Evolutionary conservation across 1,140 invertebrate genomes (phyloP).

Genomic region (Trachymyrmex septentrionalis): DNA sequence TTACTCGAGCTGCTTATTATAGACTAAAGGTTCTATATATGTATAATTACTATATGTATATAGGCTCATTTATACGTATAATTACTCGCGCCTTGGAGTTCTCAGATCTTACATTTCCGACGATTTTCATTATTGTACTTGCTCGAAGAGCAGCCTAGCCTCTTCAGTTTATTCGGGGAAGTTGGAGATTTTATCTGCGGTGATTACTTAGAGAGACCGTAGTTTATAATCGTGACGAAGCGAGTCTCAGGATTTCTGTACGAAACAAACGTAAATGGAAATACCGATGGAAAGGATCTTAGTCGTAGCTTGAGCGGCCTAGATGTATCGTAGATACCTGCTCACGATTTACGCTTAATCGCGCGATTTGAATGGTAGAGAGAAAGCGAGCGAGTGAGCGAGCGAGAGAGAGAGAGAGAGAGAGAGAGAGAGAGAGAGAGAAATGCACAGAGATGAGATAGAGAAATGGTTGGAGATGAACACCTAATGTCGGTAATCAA

Average conservation of each 20-base stretch:
- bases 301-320: not conserved
- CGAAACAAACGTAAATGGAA: conserved; percentile 32
- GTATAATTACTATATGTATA: not conserved
- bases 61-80: conserved; percentile 9
- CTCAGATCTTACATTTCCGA: conserved; percentile 34
- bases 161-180: not conserved
- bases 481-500: conserved; percentile 53
- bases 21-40: not conserved
- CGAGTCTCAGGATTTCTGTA: conserved; percentile 8
- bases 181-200: conserved; percentile 43
- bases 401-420: not conserved
- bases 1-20: not conserved
- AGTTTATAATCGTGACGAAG: conserved; percentile 36
- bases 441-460: not conserved
- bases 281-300: not conserved
- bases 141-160: not conserved
- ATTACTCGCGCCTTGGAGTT: not conserved
- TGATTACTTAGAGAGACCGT: conserved; percentile 8
- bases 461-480: conserved; percentile 49
- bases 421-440: not conserved
- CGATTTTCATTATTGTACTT: not conserved
- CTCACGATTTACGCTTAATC: conserved; percentile 49
- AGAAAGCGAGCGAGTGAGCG: not conserved
- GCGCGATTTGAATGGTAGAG: conserved; percentile 28
- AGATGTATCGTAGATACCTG: conserved; percentile 36